Evolutionary conservation across 2,113 vertebrate genomes (phyloP).

Genomic region (Crotalus viridis): DNA sequence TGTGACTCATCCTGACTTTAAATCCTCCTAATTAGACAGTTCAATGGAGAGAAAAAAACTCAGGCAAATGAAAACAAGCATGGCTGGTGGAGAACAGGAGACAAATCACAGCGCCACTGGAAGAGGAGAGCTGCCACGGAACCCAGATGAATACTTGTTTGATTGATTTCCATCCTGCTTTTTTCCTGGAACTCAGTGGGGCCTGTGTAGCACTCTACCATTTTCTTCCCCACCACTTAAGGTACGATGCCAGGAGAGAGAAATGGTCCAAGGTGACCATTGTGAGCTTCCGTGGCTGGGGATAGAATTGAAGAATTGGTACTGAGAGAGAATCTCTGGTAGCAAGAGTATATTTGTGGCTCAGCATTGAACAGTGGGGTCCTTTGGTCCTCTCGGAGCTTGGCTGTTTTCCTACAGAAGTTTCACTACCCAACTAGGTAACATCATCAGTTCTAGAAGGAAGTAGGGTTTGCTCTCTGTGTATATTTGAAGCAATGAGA

Average conservation of each 20-base stretch:
- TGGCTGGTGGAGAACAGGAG: constrained; percentile 4
- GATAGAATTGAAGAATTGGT: too few relatives aligned
- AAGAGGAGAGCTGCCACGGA: background rate
- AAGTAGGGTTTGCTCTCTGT: too few relatives aligned
- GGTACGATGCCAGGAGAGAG: background rate
- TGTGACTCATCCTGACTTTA: constrained; percentile 2
- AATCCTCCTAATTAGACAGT: background rate
- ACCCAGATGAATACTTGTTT: background rate
- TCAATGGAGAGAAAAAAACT: constrained; percentile 22
- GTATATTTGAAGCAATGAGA: background rate
- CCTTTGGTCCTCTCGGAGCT: too few relatives aligned
- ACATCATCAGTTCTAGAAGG: too few relatives aligned
- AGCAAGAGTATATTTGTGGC: too few relatives aligned
- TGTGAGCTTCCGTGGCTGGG: background rate
- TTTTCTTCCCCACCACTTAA: background rate
- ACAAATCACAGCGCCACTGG: background rate
- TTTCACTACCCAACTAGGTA: too few relatives aligned
- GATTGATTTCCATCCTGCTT: background rate
- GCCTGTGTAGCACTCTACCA: background rate
- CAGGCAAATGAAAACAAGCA: background rate
- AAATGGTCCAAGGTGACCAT: background rate
- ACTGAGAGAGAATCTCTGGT: too few relatives aligned
- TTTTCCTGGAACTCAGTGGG: background rate
- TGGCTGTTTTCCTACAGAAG: too few relatives aligned
- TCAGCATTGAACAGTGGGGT: too few relatives aligned